Base-by-base conservation (phyloP, 2,797 vertebrate genomes). In the Anabacerthia variegaticeps region DNA sequence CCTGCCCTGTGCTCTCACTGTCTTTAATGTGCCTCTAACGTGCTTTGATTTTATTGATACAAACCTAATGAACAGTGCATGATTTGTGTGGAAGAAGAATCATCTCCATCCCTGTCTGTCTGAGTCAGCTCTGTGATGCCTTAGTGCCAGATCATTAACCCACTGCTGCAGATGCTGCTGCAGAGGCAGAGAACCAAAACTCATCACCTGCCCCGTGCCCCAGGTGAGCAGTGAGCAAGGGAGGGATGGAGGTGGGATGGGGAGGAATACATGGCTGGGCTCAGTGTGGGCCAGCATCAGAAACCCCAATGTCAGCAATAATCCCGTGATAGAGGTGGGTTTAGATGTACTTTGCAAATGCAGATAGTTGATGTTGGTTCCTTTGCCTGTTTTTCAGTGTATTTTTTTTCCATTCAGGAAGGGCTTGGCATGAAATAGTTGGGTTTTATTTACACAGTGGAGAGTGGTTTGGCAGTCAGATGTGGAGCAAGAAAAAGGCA, bases 361-460 rank as follows among this genome's bases (percentile, higher is more conserved):
- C 56, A 34, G 6, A 12, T 13, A 6, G 30, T 32, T 16, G 28
- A 9, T 0, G 3, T 17, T 6, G 20, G 26, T 12, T 49, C 24
- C 28, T 37, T 37, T 46, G 49, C 44, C 46, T 49, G 17, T 11
- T 84, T 68, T 58, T 24, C 21, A 24, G 15, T 30, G 21, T 4
- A 36, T n/a, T 16, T 13, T 13, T 24, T 30, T 63, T 10, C 7
- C 15, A 3, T 26, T 66, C 23, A 22, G 46, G 23, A 67, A 20
- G 30, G 15, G 27, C 22, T 67, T 55, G 49, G 51, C 51, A 15
- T 0, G 0, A 48, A 27, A 6, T 8, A 0, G 0, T 6, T n/a
- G n/a, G 32, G 3, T 19, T 75, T 37, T 62, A 7, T 54, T 61
- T 58, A 61, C 18, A 3, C 17, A 2, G 26, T 2, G 44, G 72